Conservation (phyloP, 2,797 vertebrate species). For the Adrianichthys oophorus region DNA sequence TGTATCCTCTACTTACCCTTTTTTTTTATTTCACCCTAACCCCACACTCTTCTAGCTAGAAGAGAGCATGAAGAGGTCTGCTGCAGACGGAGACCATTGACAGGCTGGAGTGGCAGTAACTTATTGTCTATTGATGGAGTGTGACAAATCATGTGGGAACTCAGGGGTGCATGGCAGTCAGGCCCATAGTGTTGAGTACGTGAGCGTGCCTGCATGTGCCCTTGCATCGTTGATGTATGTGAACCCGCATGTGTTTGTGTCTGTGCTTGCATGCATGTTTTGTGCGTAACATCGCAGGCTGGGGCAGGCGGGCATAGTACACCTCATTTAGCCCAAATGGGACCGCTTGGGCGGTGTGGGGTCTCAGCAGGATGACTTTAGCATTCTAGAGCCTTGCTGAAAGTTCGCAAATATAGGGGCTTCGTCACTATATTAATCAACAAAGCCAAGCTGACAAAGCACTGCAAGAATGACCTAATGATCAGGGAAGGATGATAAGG, state of each 20-base stretch:
- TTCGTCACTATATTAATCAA: conserved; percentile 89
- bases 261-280: conserved; percentile 52
- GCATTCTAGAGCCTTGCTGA: conserved; percentile 87
- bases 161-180: conserved; percentile 81
- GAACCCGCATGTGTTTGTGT: conserved; percentile 29
- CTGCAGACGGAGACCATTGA: conserved; percentile 88
- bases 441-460: conserved; percentile 86
- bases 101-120: conserved; percentile 92
- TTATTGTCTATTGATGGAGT: conserved; percentile 96
- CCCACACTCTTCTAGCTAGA: conserved; percentile 27
- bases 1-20: conserved; percentile 23
- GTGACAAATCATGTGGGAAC: conserved; percentile 91
- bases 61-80: conserved; percentile 71
- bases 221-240: conserved; percentile 43
- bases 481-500: conserved; percentile 65
- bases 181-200: conserved; percentile 71
- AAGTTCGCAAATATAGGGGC: conserved; percentile 85
- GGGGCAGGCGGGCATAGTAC: conserved; percentile 85
- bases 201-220: conserved; percentile 67
- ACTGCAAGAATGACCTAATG: conserved; percentile 81
- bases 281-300: conserved; percentile 67
- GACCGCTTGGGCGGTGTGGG: conserved; percentile 94
- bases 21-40: conserved; percentile 38
- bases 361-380: conserved; percentile 85
- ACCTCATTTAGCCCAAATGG: conserved; percentile 97